Base-by-base conservation (phyloP, 2,888 invertebrate genomes). In the Pharmacophagus antenor region DNA sequence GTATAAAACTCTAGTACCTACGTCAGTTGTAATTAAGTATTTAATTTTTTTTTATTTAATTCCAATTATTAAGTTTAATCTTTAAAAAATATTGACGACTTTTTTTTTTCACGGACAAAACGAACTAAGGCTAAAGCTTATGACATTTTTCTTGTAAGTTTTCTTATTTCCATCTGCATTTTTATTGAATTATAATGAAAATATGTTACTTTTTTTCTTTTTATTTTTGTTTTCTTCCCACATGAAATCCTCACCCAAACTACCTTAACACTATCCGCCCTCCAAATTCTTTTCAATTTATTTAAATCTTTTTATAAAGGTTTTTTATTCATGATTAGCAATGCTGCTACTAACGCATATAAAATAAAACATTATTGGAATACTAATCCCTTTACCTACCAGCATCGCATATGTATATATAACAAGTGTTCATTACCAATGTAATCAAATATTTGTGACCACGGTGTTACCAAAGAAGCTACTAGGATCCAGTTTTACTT, bases 161-260 rank as follows among this genome's bases (percentile, higher is more conserved):
- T 80, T 85, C 80, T 83, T 87, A 87, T 88, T 88, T 89, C 86
- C 88, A 88, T 88, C 88, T 86, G 89, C 90, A 90, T 90, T 90
- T 89, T 88, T 90, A 87, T 87, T 89, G 88, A 89, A 90, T 87
- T 90, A 90, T 89, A 90, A 88, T 88, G 89, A 90, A 88, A 88
- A 85, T 90, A 89, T 88, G 89, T 89, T 89, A 82, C 72, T 76
- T n/a, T 74, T 84, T 81, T 85, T 80, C 67, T 81, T 82, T 79
- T 81, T 79, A 67, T 78, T 77, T 72, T 70, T 64, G 66, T 66
- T 69, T 69, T 63, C 61, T 65, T 56, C 62, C 63, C 58, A 53
- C 50, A 57, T 61, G 63, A 3, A 3, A 56, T 22, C 63, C 21
- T 23, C 6, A 18, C 37, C n/a, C 20, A 27, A 20, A 22, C 12